These are phyloP conservation scores for Zophobas atratus DNA, from an alignment of 1,140 invertebrate genomes.

Conservation along the genomic window DNA sequence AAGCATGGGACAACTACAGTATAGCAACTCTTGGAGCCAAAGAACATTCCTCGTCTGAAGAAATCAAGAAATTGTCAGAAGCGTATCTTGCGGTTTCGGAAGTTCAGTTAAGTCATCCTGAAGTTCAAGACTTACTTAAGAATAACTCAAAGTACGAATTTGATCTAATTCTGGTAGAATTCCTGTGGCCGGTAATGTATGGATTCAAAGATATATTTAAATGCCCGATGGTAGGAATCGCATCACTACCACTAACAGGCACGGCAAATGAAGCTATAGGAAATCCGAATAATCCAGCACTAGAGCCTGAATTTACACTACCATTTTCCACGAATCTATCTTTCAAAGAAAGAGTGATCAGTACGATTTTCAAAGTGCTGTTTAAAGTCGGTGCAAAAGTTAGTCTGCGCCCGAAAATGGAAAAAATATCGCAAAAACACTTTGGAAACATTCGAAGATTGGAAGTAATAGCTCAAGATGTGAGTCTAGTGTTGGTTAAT, in stretches of 20 bases:
- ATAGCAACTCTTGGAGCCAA: conserved; percentile 48
- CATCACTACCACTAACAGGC: conserved; percentile 51
- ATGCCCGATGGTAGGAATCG: conserved; percentile 61
- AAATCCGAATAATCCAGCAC: conserved; percentile 66
- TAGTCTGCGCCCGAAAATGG: conserved; percentile 51
- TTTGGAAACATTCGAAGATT: conserved; percentile 68
- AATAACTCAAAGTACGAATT: conserved; percentile 47
- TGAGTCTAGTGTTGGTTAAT: conserved; percentile 71
- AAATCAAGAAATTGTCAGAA: conserved; percentile 39
- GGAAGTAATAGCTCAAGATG: conserved; percentile 68
- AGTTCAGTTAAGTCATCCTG: conserved; percentile 21
- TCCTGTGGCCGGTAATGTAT: conserved; percentile 49
- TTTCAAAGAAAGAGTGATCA: conserved; percentile 66
- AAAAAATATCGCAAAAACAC: conserved; percentile 64
- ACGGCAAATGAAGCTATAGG: conserved; percentile 62
- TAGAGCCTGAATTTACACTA: conserved; percentile 66
- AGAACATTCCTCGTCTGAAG: conserved; percentile 24
- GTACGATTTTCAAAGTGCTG: conserved; percentile 46
- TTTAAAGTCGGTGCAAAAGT: conserved; percentile 36
- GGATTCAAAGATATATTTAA: conserved; percentile 58
- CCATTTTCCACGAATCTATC: conserved; percentile 63
- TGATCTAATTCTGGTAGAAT: conserved; percentile 59
- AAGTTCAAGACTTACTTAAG: conserved; percentile 53
- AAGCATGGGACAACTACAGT: conserved; percentile 48
- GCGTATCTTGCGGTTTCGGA: conserved; percentile 30